phyloP scores from a whole-genome alignment of 1,140 invertebrate genomes.

The Ruditapes philippinarum region DNA sequence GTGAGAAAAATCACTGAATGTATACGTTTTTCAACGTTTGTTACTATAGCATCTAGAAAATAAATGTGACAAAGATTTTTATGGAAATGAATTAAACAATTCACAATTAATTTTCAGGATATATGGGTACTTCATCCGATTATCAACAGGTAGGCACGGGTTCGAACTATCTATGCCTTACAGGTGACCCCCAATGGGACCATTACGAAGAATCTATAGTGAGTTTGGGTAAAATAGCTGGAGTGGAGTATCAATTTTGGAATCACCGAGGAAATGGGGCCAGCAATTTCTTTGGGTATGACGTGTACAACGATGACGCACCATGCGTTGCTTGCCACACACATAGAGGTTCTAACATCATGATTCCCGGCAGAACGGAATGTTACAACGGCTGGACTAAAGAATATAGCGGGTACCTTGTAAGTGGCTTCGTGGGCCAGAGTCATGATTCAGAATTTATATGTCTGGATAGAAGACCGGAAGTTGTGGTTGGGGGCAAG shows the following conservation, averaged over 20 bases:
- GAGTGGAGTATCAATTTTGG: neutral
- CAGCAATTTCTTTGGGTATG: neutral
- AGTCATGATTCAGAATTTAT: slow-evolving; percentile 16
- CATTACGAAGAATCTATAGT: neutral
- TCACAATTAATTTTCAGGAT: neutral
- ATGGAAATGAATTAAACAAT: no score
- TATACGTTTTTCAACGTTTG: no score
- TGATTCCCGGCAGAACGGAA: slow-evolving; percentile 62
- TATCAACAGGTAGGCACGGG: neutral
- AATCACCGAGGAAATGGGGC: neutral
- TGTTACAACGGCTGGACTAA: slow-evolving; percentile 62
- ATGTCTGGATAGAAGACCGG: slow-evolving; percentile 45
- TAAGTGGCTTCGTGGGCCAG: neutral
- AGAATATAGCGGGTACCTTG: slow-evolving; percentile 64
- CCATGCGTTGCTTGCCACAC: slow-evolving; percentile 66
- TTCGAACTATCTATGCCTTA: neutral
- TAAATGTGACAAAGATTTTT: no score
- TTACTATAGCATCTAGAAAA: no score
- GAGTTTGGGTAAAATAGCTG: neutral
- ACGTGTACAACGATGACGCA: slow-evolving; percentile 32
- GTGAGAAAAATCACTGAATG: no score
- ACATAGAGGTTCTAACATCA: slow-evolving; percentile 19
- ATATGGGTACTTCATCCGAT: neutral
- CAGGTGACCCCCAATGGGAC: neutral
- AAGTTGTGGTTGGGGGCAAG: neutral